phyloP scores from a whole-genome alignment of 2,797 vertebrate genomes.

The Acanthurus leucopareius region DNA sequence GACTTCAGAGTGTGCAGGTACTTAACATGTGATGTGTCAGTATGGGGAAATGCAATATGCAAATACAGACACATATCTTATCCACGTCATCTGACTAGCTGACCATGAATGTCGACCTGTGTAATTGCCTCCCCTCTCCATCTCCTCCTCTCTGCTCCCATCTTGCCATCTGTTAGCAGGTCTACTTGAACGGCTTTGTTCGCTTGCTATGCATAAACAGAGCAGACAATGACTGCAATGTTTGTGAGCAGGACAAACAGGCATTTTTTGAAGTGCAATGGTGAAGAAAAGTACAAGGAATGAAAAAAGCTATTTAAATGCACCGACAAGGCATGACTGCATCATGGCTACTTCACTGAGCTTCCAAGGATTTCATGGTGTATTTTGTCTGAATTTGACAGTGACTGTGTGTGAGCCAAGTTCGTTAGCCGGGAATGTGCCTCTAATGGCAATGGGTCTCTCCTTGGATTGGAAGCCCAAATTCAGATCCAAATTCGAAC shows the following conservation, averaged over 20 bases:
- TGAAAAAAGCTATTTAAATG: constrained; percentile 36
- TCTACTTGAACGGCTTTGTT: constrained; percentile 49
- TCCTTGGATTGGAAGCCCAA: constrained; percentile 7
- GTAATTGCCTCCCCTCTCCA: constrained; percentile 28
- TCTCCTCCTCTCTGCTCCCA: constrained; percentile 26
- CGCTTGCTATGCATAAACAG: constrained; percentile 44
- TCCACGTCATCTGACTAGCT: constrained; percentile 22
- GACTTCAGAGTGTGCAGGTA: constrained; percentile 31
- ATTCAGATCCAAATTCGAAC: no score
- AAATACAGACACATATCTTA: constrained; percentile 23
- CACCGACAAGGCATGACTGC: constrained; percentile 16
- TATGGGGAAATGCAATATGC: constrained; percentile 28
- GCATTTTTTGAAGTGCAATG: constrained; percentile 25
- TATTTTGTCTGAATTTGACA: constrained; percentile 46
- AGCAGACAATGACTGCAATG: constrained; percentile 58
- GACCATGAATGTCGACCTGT: constrained; percentile 16
- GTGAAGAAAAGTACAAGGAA: constrained; percentile 1
- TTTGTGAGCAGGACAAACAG: constrained; percentile 39
- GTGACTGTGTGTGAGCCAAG: constrained; percentile 29
- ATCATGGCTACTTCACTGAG: constrained; percentile 17
- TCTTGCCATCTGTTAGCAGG: constrained; percentile 64
- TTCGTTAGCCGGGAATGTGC: constrained; percentile 51
- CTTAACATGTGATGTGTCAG: constrained; percentile 21
- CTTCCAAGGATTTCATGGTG: constrained; percentile 19
- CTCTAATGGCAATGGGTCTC: constrained; percentile 39